Evolutionary conservation across 2,113 vertebrate genomes (phyloP).

Genomic region (Pedetes capensis): DNA sequence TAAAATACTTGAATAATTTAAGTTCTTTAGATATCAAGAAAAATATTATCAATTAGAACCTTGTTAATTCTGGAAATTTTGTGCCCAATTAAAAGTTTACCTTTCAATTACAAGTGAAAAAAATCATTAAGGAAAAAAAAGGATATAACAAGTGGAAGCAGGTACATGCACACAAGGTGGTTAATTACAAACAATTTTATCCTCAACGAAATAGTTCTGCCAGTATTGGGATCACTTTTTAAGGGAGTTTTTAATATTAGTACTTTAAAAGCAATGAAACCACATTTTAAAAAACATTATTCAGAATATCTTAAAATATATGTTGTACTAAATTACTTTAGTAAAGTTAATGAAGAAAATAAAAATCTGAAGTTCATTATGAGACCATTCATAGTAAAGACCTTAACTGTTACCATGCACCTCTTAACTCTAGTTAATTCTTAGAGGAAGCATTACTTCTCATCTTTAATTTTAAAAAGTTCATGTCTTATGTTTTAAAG

Average conservation of each 20-base stretch:
- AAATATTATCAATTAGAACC: slow-evolving; percentile 27
- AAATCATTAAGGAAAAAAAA: not conserved
- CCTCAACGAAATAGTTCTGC: not conserved
- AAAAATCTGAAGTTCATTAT: not conserved
- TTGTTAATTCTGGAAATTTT: not conserved
- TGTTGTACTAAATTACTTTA: slow-evolving; percentile 25
- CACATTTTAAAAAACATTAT: slow-evolving; percentile 22
- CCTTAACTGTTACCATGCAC: not conserved
- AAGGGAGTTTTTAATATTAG: not conserved
- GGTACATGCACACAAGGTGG: slow-evolving; percentile 1
- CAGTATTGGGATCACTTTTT: not conserved
- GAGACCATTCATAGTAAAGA: not conserved
- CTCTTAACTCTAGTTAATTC: not conserved
- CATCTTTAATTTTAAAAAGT: not conserved
- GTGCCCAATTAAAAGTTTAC: not conserved
- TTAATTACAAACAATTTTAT: slow-evolving; percentile 11
- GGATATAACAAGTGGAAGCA: not conserved
- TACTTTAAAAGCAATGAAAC: slow-evolving; percentile 29
- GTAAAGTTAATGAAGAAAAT: not conserved
- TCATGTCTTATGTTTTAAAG: not conserved
- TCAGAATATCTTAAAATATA: slow-evolving; percentile 23
- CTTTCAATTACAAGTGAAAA: slow-evolving; percentile 23
- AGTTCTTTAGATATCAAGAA: slow-evolving; percentile 2
- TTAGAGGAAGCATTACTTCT: not conserved
- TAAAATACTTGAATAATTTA: slow-evolving; percentile 30